These are phyloP conservation scores for Teleopsis dalmanni DNA, from an alignment of 1,140 invertebrate species.

Conservation along the genomic window DNA sequence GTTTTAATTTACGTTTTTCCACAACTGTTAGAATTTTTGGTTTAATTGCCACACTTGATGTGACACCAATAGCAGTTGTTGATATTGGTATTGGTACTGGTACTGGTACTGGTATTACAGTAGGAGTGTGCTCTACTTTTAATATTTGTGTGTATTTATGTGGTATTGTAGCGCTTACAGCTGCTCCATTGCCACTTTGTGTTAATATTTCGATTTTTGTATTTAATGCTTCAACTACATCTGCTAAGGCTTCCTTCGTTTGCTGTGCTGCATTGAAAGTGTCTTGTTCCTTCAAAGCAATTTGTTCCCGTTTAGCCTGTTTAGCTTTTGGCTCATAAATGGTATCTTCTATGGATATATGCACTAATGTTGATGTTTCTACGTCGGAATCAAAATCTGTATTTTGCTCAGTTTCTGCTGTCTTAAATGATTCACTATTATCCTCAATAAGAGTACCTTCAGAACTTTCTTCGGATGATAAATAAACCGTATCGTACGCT, in stretches of 20 bases:
- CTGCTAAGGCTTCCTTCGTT: slow-evolving; percentile 2
- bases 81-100: background rate
- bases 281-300: no score
- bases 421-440: slow-evolving; percentile 25
- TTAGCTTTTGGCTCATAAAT: slow-evolving; percentile 30
- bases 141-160: slow-evolving; percentile 29
- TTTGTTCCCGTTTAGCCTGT: slow-evolving; percentile 1
- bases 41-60: slow-evolving; percentile 27
- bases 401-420: slow-evolving; percentile 19
- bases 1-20: slow-evolving; percentile 29
- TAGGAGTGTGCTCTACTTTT: slow-evolving; percentile 23
- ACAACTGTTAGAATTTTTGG: slow-evolving; percentile 34
- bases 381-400: slow-evolving; percentile 15
- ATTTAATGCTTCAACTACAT: slow-evolving; percentile 10
- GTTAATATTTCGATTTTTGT: slow-evolving; percentile 12
- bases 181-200: background rate
- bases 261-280: background rate
- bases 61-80: slow-evolving; percentile 12
- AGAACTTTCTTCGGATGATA: slow-evolving; percentile 41
- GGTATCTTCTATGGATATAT: slow-evolving; percentile 38
- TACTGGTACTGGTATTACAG: background rate
- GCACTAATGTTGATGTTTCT: slow-evolving; percentile 26
- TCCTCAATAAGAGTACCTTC: slow-evolving; percentile 37
- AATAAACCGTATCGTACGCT: slow-evolving; percentile 42
- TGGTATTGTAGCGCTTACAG: background rate